phyloP scores from a whole-genome alignment of 2,113 vertebrate genomes.

The Boleophthalmus pectinirostris region DNA sequence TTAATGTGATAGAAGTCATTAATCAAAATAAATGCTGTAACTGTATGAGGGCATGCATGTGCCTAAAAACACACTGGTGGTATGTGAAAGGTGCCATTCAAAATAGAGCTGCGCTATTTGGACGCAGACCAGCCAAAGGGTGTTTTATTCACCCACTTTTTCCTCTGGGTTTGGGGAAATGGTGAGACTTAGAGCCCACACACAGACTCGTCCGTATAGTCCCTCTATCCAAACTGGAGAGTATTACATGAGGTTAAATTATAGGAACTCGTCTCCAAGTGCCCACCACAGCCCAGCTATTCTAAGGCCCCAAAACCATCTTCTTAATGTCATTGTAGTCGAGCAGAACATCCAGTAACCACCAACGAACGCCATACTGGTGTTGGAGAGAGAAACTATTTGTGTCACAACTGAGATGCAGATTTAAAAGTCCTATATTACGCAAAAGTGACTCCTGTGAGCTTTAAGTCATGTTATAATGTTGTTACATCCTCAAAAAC shows the following conservation, averaged over 20 bases:
- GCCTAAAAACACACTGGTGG: conserved; percentile 18
- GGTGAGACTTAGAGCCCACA: conserved; percentile 45
- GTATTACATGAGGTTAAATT: conserved; percentile 57
- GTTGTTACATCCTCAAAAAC: too few relatives aligned
- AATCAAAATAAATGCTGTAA: not conserved
- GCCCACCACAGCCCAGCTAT: conserved; percentile 73
- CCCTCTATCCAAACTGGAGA: conserved; percentile 24
- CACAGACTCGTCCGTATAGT: conserved; percentile 34
- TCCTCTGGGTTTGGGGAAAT: not conserved
- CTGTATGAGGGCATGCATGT: not conserved
- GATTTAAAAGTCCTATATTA: too few relatives aligned
- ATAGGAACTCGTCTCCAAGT: conserved; percentile 57
- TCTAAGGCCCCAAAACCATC: conserved; percentile 67
- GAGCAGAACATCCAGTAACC: conserved; percentile 53
- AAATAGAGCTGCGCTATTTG: conserved; percentile 42
- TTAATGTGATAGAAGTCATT: not conserved
- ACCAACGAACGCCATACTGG: conserved; percentile 19
- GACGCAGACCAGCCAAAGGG: conserved; percentile 30
- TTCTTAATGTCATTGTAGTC: conserved; percentile 69
- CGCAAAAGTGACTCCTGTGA: not conserved
- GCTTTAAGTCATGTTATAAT: too few relatives aligned
- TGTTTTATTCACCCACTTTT: conserved; percentile 16
- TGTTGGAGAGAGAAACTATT: not conserved
- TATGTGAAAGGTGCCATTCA: conserved; percentile 30
- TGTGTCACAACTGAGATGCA: not conserved